phyloP scores from a whole-genome alignment of 2,888 invertebrate genomes.

The Rhingia campestris region DNA sequence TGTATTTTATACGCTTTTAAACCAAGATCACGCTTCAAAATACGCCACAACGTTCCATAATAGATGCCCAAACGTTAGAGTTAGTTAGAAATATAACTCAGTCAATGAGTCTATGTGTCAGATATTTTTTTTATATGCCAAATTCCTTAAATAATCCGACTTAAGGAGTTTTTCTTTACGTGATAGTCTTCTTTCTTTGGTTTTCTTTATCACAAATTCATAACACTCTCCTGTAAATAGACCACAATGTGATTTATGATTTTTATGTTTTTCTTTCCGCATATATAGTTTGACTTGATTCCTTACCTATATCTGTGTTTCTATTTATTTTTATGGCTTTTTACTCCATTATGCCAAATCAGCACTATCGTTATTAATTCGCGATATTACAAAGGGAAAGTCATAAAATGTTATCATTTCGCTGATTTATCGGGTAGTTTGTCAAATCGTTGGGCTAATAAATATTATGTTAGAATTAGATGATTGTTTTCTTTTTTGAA shows the following conservation, averaged over 20 bases:
- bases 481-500: background rate
- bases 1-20: no score
- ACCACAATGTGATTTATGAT: conserved; percentile 23
- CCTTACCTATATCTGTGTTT: conserved; percentile 11
- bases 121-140: no score
- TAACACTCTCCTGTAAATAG: background rate
- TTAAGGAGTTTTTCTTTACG: no score
- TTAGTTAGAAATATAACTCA: no score
- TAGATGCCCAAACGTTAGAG: no score
- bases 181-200: no score
- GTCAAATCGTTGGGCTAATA: conserved; percentile 20
- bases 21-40: no score
- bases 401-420: conserved; percentile 46
- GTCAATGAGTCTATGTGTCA: no score
- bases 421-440: conserved; percentile 52
- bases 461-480: conserved; percentile 14
- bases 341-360: conserved; percentile 42
- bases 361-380: conserved; percentile 42
- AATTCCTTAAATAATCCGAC: no score
- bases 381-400: conserved; percentile 27
- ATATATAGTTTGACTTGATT: conserved; percentile 18
- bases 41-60: no score
- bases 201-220: no score
- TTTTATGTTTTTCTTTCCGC: background rate
- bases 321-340: conserved; percentile 37